phyloP scores from a whole-genome alignment of 2,113 vertebrate genomes.

The Catagonus wagneri region DNA sequence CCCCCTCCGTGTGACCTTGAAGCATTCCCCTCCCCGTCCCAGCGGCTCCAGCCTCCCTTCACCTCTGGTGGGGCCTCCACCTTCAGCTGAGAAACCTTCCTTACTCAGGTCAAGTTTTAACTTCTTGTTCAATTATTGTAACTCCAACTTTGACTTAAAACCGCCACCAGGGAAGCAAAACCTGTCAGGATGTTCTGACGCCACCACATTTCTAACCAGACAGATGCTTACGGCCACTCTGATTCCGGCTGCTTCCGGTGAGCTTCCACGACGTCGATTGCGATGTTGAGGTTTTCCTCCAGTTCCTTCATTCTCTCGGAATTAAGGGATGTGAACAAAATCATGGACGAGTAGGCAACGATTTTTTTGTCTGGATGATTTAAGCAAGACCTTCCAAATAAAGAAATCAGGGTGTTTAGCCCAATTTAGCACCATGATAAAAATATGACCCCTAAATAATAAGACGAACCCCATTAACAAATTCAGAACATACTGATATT shows the following conservation, averaged over 20 bases:
- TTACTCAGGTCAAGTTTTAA: background rate
- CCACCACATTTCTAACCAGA: background rate
- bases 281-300: slow-evolving; percentile 87
- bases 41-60: too few species aligned
- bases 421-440: background rate
- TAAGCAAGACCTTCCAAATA: slow-evolving; percentile 88
- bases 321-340: slow-evolving; percentile 94
- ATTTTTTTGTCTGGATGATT: slow-evolving; percentile 90
- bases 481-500: background rate
- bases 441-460: background rate
- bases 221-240: slow-evolving; percentile 94
- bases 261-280: slow-evolving; percentile 89
- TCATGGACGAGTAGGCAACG: slow-evolving; percentile 92
- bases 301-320: slow-evolving; percentile 88
- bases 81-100: too few species aligned
- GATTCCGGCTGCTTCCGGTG: slow-evolving; percentile 90
- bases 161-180: background rate
- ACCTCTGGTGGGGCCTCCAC: too few species aligned
- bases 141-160: background rate
- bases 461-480: background rate
- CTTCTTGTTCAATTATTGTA: background rate
- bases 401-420: slow-evolving; percentile 51
- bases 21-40: too few species aligned
- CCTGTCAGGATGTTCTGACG: background rate
- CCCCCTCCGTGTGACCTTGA: too few species aligned